Percentiles rank a stretch among this genome's conserved stretches.
phyloP scores from a whole-genome alignment of 2,888 invertebrate species.

The Eupithecia abbreviata region DNA sequence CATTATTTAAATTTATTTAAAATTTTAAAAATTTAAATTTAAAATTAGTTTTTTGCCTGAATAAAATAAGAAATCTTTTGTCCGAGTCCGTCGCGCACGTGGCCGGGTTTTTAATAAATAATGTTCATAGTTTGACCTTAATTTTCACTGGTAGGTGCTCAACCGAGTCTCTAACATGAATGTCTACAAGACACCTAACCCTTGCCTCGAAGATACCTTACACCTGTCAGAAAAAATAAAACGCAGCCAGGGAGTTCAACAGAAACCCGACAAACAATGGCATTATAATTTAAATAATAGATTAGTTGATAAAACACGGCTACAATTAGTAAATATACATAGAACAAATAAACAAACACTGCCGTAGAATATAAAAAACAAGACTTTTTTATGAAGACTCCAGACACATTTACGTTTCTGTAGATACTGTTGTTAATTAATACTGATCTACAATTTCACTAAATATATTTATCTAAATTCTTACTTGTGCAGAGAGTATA shows the following conservation, averaged over 20 bases:
- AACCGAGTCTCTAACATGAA: not conserved
- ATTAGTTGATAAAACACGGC: not conserved
- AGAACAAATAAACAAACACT: constrained; percentile 1
- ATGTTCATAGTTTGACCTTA: not conserved
- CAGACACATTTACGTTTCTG: not conserved
- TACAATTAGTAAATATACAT: not conserved
- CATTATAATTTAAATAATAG: not conserved
- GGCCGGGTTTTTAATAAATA: not conserved
- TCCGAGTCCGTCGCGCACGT: not conserved
- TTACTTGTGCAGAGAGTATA: not conserved
- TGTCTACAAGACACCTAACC: not conserved
- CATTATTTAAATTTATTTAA: too few relatives aligned
- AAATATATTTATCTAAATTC: not conserved
- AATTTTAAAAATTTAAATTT: too few relatives aligned
- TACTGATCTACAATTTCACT: not conserved
- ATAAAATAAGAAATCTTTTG: too few relatives aligned
- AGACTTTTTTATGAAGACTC: not conserved
- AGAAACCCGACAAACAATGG: not conserved
- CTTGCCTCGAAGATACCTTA: not conserved
- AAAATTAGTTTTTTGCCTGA: too few relatives aligned
- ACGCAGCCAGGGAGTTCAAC: not conserved
- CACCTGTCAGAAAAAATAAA: not conserved
- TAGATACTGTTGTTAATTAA: not conserved
- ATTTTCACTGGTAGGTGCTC: not conserved
- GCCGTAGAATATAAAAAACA: not conserved